A percentile compares a stretch with the other conserved stretches of the same genome.
Evolutionary conservation across 2,113 vertebrate genomes (phyloP).

Genomic region (Clarias gariepinus): DNA sequence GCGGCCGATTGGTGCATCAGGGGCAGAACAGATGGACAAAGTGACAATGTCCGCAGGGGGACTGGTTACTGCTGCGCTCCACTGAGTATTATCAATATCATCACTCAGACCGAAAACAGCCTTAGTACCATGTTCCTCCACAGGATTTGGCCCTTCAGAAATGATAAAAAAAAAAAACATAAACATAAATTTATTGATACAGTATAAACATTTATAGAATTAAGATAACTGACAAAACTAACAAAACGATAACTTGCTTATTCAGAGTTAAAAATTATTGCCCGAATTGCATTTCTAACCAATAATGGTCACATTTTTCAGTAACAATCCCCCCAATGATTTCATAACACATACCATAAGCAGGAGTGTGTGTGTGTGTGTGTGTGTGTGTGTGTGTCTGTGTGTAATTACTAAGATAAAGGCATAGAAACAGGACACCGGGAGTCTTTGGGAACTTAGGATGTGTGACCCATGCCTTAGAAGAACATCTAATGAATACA

Average conservation of each 20-base stretch:
- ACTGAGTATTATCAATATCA: constrained; percentile 64
- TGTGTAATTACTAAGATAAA: neutral
- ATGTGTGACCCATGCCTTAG: constrained; percentile 12
- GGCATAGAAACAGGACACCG: neutral
- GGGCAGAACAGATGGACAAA: constrained; percentile 74
- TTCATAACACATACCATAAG: neutral
- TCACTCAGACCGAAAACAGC: constrained; percentile 73
- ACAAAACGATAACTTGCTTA: neutral
- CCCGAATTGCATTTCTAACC: neutral
- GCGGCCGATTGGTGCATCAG: constrained; percentile 78
- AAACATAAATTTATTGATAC: constrained; percentile 10
- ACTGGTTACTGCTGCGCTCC: constrained; percentile 74
- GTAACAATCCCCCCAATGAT: neutral
- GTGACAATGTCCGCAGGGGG: constrained; percentile 67
- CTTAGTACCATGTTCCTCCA: constrained; percentile 77
- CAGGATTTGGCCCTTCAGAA: constrained; percentile 79
- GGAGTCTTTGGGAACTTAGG: constrained; percentile 13
- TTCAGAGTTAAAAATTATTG: neutral
- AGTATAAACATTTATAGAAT: neutral
- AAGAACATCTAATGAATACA: constrained; percentile 10
- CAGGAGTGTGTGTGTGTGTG: neutral
- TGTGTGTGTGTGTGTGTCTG: neutral
- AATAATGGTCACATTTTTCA: neutral
- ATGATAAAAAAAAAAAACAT: constrained; percentile 7
- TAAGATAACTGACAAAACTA: neutral